phyloP scores from a whole-genome alignment of 2,888 invertebrate genomes.

The Ormyrus thymus region DNA sequence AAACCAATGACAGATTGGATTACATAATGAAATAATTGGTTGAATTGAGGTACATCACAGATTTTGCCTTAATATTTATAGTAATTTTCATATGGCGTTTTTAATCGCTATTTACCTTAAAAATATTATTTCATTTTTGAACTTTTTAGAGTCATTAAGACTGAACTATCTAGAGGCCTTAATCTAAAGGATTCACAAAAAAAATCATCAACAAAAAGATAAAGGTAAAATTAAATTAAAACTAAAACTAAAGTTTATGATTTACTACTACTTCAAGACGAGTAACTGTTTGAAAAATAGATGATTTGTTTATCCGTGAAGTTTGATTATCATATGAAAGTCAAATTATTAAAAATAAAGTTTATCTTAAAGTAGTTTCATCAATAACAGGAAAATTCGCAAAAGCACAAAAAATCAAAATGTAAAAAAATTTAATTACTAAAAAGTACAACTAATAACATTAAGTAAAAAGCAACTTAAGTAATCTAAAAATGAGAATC shows the following conservation, averaged over 20 bases:
- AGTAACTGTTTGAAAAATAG: too few relatives aligned
- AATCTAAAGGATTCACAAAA: slow-evolving; percentile 19
- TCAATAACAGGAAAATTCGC: slow-evolving; percentile 20
- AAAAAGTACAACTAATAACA: slow-evolving; percentile 20
- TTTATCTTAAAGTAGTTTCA: slow-evolving; percentile 27
- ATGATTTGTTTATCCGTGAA: background rate
- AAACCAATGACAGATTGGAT: slow-evolving; percentile 67
- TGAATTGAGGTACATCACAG: slow-evolving; percentile 67
- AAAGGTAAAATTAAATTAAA: background rate
- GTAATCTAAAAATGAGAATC: slow-evolving; percentile 26
- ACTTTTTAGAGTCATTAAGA: slow-evolving; percentile 46
- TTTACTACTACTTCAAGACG: slow-evolving; percentile 28
- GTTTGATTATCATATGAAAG: slow-evolving; percentile 10
- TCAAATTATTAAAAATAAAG: slow-evolving; percentile 15
- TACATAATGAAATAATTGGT: slow-evolving; percentile 65
- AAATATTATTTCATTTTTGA: slow-evolving; percentile 34
- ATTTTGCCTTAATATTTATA: slow-evolving; percentile 62
- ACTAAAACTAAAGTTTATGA: slow-evolving; percentile 16
- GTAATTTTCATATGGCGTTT: slow-evolving; percentile 42
- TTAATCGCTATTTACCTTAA: slow-evolving; percentile 15
- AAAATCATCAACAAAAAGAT: slow-evolving; percentile 19
- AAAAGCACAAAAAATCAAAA: slow-evolving; percentile 36
- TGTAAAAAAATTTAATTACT: slow-evolving; percentile 40
- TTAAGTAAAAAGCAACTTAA: slow-evolving; percentile 32
- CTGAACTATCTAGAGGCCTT: slow-evolving; percentile 25